Evolutionary conservation across 2,113 vertebrate species (phyloP), one percentile per base, ranked within the genome.

Genomic region (Rhinogobius similis): DNA sequence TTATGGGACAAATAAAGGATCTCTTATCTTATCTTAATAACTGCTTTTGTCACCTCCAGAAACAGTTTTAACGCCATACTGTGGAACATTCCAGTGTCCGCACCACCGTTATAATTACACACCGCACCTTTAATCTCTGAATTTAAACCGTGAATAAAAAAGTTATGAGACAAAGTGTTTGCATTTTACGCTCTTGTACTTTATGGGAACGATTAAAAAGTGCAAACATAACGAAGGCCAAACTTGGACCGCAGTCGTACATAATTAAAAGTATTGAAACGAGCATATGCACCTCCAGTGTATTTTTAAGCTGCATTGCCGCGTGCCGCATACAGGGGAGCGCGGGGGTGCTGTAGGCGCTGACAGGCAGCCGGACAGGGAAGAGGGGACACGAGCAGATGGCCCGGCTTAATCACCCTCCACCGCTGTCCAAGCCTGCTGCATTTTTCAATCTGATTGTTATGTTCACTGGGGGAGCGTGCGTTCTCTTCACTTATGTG

Each of bases 371-470:
- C 61, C 52, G 73, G 78, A 53, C 68, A 4, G 38, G 66, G 68
- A 69, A 74, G 41, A 26, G 63, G 77, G 68, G 68, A 83, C 53
- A 68, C 24, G 46, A 79, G 70, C 86, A 87, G 81, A 89, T 87
- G 84, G 82, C 36, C 65, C 1, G 65, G 62, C n/a, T 71, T 86
- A 84, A 84, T 80, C 83, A 68, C 72, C 26, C 73, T 20, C 73
- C 70, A 70, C 72, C 32, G 13, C 44, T 77, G 73, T 76, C 56
- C 50, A 70, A 67, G 26, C 32, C 62, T 43, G 64, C 46, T 69
- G 56, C 4, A 13, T 72, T 61, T 27, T 44, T 44, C 20, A 46
- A 24, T 43, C 11, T 32, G 18, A 61, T 46, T 65, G 62, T 26
- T 65, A 39, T 11, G 66, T 66, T 68, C 58, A 20, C 70, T 4